Conservation (phyloP, 2,888 invertebrate species). For the Serrognathus titanus region DNA sequence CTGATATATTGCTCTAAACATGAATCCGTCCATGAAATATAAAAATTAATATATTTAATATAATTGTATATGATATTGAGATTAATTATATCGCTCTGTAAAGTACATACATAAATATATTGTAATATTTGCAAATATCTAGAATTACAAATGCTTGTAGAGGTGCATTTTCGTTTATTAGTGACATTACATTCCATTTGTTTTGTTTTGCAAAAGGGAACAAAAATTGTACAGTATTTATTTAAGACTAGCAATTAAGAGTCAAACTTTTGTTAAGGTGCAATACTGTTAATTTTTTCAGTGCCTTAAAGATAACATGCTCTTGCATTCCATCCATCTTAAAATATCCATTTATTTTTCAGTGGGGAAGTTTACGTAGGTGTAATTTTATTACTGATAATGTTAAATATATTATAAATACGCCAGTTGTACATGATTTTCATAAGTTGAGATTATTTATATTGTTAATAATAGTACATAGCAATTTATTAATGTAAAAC, state of each 20-base stretch:
- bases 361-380: background rate
- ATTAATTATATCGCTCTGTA: constrained; percentile 12
- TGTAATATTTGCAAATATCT: constrained; percentile 14
- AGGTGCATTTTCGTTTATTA: background rate
- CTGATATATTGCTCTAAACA: constrained; percentile 20
- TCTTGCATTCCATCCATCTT: constrained; percentile 10
- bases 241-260: constrained; percentile 2
- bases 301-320: constrained; percentile 17
- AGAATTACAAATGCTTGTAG: background rate
- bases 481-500: constrained; percentile 4
- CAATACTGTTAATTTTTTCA: constrained; percentile 13
- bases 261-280: constrained; percentile 12
- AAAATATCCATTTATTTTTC: background rate
- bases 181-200: constrained; percentile 8
- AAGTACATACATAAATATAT: constrained; percentile 13
- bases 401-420: constrained; percentile 1
- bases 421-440: constrained; percentile 8
- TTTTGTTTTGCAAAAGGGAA: constrained; percentile 3
- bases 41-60: constrained; percentile 17
- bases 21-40: constrained; percentile 19
- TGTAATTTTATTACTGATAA: too few relatives aligned
- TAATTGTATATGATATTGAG: constrained; percentile 16
- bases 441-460: constrained; percentile 14
- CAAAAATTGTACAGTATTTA: constrained; percentile 11
- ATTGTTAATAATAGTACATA: constrained; percentile 10